Evolutionary conservation across 2,113 vertebrate species (phyloP).

Genomic region (Ciconia maguari): DNA sequence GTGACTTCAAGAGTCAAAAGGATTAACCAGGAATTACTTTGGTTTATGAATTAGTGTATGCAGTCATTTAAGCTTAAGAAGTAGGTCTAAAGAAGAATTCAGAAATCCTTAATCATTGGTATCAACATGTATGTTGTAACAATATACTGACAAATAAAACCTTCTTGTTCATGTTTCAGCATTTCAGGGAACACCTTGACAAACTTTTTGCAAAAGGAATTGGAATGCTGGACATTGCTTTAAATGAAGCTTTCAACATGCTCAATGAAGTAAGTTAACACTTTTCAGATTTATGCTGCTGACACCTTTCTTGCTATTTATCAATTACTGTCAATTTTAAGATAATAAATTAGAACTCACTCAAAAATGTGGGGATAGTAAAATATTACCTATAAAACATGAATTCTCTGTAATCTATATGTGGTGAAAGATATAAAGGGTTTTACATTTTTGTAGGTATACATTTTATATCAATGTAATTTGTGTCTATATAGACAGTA

Average conservation of each 20-base stretch:
- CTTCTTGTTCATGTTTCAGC: constrained; percentile 74
- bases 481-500: background rate
- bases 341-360: background rate
- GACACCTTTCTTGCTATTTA: background rate
- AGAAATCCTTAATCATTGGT: background rate
- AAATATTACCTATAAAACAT: background rate
- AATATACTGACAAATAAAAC: background rate
- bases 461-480: background rate
- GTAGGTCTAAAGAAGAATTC: background rate
- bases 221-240: constrained; percentile 93
- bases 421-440: background rate
- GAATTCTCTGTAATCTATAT: background rate
- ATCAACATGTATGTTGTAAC: background rate
- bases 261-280: constrained; percentile 87
- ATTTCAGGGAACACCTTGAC: constrained; percentile 93
- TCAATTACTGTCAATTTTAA: background rate
- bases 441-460: background rate
- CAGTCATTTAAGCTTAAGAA: background rate
- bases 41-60: background rate
- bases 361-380: background rate
- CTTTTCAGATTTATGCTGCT: background rate
- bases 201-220: constrained; percentile 95
- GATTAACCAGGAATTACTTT: background rate
- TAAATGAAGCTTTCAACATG: constrained; percentile 94
- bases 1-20: background rate